These are phyloP conservation scores for Microchrysa polita DNA, from an alignment of 2,888 invertebrate genomes.

Conservation along the genomic window DNA sequence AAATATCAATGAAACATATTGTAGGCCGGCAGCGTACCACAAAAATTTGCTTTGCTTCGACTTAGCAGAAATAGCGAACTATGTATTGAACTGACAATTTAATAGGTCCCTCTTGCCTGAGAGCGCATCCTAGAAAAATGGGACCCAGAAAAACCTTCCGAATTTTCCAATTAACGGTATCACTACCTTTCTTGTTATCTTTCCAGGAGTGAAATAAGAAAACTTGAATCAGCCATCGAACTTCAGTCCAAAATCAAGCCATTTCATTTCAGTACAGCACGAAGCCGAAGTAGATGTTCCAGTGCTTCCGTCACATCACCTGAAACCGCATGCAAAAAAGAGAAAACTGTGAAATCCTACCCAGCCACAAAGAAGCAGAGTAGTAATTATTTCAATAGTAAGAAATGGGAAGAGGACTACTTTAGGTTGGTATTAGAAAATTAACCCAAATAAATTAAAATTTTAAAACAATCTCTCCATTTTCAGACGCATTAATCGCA, in stretches of 20 bases:
- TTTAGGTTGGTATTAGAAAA: slow-evolving; percentile 68
- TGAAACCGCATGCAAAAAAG: slow-evolving; percentile 54
- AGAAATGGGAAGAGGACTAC: slow-evolving; percentile 77
- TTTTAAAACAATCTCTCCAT: neutral
- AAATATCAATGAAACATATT: too few species aligned
- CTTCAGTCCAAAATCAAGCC: slow-evolving; percentile 73
- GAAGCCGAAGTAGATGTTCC: slow-evolving; percentile 53
- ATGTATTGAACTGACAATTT: too few species aligned
- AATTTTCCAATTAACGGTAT: too few species aligned
- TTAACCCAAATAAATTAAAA: neutral
- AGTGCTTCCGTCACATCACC: slow-evolving; percentile 61
- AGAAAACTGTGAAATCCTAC: slow-evolving; percentile 72
- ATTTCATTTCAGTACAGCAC: slow-evolving; percentile 69
- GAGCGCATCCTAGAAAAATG: too few species aligned
- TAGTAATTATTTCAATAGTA: slow-evolving; percentile 75
- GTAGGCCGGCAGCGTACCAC: too few species aligned
- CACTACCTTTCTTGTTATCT: too few species aligned
- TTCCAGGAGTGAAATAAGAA: slow-evolving; percentile 68
- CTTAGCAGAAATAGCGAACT: too few species aligned
- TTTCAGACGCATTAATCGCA: slow-evolving; percentile 71
- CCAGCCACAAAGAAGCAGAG: slow-evolving; percentile 77
- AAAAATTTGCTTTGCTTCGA: too few species aligned
- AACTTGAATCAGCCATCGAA: slow-evolving; percentile 71
- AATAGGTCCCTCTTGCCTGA: too few species aligned
- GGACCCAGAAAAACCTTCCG: too few species aligned